Evolutionary conservation across 1,140 invertebrate species (phyloP).

Genomic region (Scaptodrosophila lebanonensis): DNA sequence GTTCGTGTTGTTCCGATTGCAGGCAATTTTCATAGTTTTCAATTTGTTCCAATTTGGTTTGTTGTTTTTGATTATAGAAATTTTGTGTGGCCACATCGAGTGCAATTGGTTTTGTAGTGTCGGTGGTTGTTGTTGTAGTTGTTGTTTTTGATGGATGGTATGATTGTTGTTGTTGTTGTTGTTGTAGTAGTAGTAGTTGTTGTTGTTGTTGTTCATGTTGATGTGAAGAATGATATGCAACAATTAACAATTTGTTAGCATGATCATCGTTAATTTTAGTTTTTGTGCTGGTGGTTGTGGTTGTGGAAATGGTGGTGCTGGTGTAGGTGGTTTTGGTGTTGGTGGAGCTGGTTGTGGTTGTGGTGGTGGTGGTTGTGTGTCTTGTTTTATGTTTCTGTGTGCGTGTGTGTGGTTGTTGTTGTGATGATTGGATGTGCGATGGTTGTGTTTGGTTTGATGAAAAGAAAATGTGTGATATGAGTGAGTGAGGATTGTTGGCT

Average conservation of each 20-base stretch:
- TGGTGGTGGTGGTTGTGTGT: constrained; percentile 18
- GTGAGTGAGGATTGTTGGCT: constrained; percentile 24
- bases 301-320: constrained; percentile 24
- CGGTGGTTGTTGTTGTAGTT: constrained; percentile 36
- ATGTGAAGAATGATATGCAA: constrained; percentile 76
- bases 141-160: constrained; percentile 38
- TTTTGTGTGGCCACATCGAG: constrained; percentile 75
- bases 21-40: constrained; percentile 75
- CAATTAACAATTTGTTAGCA: constrained; percentile 74
- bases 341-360: constrained; percentile 34
- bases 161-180: constrained; percentile 32
- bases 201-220: constrained; percentile 66
- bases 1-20: constrained; percentile 54
- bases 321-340: constrained; percentile 40
- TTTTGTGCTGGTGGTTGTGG: constrained; percentile 22
- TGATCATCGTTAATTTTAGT: constrained; percentile 66
- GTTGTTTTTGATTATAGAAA: constrained; percentile 72
- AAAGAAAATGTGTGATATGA: constrained; percentile 50
- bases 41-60: constrained; percentile 75
- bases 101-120: constrained; percentile 50
- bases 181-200: constrained; percentile 25
- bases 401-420: constrained; percentile 24
- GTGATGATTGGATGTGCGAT: constrained; percentile 8
- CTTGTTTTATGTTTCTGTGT: constrained; percentile 38
- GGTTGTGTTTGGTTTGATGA: constrained; percentile 29